Base-by-base conservation (phyloP, 2,113 vertebrate genomes). In the Crocuta crocuta region DNA sequence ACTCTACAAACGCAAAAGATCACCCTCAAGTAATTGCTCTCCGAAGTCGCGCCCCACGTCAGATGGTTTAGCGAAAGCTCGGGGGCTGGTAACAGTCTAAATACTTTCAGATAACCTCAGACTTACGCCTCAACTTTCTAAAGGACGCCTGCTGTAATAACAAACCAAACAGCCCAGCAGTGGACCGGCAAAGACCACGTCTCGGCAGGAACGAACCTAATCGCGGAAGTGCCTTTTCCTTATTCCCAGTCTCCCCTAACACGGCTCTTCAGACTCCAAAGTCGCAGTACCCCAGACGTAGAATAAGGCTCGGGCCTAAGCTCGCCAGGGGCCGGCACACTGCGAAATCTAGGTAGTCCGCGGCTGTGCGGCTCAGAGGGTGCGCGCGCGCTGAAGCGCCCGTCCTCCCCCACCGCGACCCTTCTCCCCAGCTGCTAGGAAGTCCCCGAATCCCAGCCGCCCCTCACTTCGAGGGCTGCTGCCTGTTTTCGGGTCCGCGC, bases 171-270 rank as follows among this genome's bases (percentile, higher is more conserved):
- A 26, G 43, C n/a, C 53, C 35, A 28, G 66, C 24, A 89, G 19
- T 73, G 23, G 35, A 12, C 26, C 23, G 16, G 61, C 26, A 39
- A 83, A 7, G 80, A 81, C 31, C 12, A 10, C 0, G 45, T 16
- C 28, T n/a, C 10, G 16, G 48, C 31, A 68, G 88, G 74, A 90
- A 87, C 23, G 33, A 10, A 45, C 3, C 35, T 33, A 8, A 39
- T 1, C 19, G 73, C 91, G 61, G 91, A 96, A 92, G 84, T 15
- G 63, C 48, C n/a, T 50, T 39, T 35, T 19, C 50, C 91, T 33
- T 35, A 17, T 21, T 71, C 13, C 68, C 19, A 7, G 66, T 31
- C 21, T 13, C 61, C 82, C 45, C 45, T 13, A 35, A 66, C 35
- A 1, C 0, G 35, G 81, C 28, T 73, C 50, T 23, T 24, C 28